Conservation (phyloP, 37 sponge, comb jelly and placozoan species). For the Halichondria panicea region DNA sequence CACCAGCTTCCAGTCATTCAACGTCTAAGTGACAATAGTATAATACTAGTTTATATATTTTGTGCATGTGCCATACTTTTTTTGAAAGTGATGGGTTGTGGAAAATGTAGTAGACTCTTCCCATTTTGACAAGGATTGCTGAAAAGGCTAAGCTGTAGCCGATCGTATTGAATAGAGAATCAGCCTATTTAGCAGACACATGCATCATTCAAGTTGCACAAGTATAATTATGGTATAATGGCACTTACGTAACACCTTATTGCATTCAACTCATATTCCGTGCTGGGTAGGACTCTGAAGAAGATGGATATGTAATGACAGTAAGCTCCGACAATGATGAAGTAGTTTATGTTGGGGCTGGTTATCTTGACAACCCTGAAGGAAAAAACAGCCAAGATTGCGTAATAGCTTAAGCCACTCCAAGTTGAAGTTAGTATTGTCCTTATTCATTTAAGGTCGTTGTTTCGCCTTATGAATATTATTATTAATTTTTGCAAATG, state of each 20-base stretch:
- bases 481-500: neutral
- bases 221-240: neutral
- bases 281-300: too few species aligned
- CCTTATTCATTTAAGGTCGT: too few species aligned
- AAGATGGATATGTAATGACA: too few species aligned
- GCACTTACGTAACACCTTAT: neutral
- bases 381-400: too few species aligned
- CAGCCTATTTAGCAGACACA: neutral
- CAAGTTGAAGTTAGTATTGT: too few species aligned
- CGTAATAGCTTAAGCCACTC: too few species aligned
- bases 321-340: too few species aligned
- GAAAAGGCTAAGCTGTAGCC: slow-evolving; percentile 13
- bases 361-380: neutral
- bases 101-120: slow-evolving; percentile 15
- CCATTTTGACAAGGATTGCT: slow-evolving; percentile 20
- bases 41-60: too few species aligned
- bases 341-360: too few species aligned
- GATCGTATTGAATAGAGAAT: neutral
- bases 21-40: too few species aligned
- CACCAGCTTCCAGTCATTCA: neutral
- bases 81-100: neutral
- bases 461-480: too few species aligned
- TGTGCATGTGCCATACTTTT: neutral
- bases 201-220: neutral
- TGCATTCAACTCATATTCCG: neutral